phyloP scores from a whole-genome alignment of 2,888 invertebrate species.

The Ganaspis brasiliensis region DNA sequence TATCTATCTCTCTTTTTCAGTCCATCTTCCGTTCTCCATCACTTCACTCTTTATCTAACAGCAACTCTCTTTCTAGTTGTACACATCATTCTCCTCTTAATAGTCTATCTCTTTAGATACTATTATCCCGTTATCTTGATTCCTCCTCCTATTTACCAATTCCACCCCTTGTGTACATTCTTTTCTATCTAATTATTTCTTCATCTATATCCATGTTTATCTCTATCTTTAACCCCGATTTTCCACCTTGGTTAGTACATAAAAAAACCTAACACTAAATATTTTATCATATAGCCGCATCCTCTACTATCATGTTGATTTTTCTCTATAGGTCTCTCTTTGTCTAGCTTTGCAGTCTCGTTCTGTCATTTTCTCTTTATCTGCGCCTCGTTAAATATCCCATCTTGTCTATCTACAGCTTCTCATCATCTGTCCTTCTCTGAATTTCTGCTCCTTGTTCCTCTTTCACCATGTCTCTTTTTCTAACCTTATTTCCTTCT shows the following conservation, averaged over 20 bases:
- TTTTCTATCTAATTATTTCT: not conserved
- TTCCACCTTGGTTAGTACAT: too few relatives aligned
- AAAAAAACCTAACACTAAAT: too few relatives aligned
- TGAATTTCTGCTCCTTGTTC: not conserved
- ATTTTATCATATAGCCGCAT: too few relatives aligned
- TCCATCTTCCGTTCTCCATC: constrained; percentile 30
- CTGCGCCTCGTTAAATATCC: too few relatives aligned
- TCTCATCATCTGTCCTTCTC: constrained; percentile 22
- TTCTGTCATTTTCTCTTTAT: too few relatives aligned
- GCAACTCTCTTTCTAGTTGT: constrained; percentile 43
- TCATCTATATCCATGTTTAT: not conserved
- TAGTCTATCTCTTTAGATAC: not conserved
- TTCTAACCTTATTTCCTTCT: not conserved
- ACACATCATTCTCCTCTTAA: not conserved
- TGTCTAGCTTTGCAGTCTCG: too few relatives aligned
- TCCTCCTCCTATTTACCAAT: constrained; percentile 28
- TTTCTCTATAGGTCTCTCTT: too few relatives aligned
- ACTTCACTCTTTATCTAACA: constrained; percentile 36
- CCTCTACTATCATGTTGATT: too few relatives aligned
- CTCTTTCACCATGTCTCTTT: not conserved
- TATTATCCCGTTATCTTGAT: constrained; percentile 47
- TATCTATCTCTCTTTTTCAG: constrained; percentile 24
- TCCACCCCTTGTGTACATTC: not conserved
- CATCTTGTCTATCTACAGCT: not conserved
- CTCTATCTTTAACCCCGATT: not conserved